Conservation (phyloP, 2,113 vertebrate species). For the Ptilorrhoa leucosticta region DNA sequence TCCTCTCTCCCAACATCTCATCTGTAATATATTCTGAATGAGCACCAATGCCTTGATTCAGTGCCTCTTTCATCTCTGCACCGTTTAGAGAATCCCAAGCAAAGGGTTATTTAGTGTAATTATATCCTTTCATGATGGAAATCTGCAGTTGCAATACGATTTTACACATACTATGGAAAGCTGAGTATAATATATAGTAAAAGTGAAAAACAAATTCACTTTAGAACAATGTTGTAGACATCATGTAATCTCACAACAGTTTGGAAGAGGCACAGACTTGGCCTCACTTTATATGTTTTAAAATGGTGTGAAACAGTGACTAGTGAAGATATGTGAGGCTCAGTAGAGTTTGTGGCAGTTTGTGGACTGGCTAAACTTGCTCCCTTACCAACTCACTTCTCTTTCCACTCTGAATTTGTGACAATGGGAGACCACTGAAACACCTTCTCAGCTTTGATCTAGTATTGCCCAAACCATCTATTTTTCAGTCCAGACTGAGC, state of each 20-base stretch:
- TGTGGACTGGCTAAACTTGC: neutral
- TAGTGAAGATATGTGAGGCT: neutral
- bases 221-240: neutral
- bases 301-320: neutral
- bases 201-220: neutral
- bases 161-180: neutral
- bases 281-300: neutral
- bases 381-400: neutral
- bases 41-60: neutral
- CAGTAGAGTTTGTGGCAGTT: neutral
- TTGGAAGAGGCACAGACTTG: neutral
- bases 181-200: neutral
- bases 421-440: neutral
- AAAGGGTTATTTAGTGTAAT: neutral
- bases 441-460: neutral
- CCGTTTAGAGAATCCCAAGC: neutral
- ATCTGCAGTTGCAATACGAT: neutral
- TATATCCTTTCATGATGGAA: neutral
- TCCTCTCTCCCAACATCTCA: neutral
- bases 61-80: neutral
- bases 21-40: neutral
- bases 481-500: neutral
- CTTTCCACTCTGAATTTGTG: neutral
- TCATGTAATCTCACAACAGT: neutral
- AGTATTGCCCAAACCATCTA: neutral